These are phyloP conservation scores for Tachysurus vachellii DNA, from an alignment of 2,113 vertebrate species.

Conservation along the genomic window DNA sequence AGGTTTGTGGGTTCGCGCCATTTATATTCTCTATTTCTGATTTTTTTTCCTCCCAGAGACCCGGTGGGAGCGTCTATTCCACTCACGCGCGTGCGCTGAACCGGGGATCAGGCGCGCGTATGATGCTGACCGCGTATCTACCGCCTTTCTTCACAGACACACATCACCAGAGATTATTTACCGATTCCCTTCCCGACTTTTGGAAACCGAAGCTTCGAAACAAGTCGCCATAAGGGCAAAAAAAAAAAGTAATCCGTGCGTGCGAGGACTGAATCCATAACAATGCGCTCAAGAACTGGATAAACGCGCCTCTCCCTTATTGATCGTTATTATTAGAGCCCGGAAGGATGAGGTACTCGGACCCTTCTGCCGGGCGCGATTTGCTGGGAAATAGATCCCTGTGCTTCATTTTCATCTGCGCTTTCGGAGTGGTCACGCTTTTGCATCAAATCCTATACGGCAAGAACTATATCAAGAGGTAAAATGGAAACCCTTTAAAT, in stretches of 20 bases:
- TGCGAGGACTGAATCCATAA: background rate
- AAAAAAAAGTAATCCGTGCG: background rate
- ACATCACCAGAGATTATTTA: background rate
- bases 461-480: slow-evolving; percentile 97
- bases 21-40: background rate
- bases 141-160: background rate
- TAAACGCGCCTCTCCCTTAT: background rate
- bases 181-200: background rate
- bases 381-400: slow-evolving; percentile 93
- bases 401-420: slow-evolving; percentile 98
- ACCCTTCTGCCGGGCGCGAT: slow-evolving; percentile 90
- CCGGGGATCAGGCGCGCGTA: background rate
- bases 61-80: slow-evolving; percentile 17
- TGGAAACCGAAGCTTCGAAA: background rate
- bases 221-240: background rate
- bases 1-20: background rate
- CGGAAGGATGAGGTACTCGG: slow-evolving; percentile 86
- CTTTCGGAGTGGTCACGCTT: slow-evolving; percentile 94
- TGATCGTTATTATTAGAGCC: background rate
- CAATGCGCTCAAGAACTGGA: slow-evolving; percentile 3
- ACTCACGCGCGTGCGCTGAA: slow-evolving; percentile 29
- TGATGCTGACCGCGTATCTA: slow-evolving; percentile 6
- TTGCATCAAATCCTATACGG: slow-evolving; percentile 97
- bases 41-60: background rate
- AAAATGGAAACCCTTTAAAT: slow-evolving; percentile 40